Evolutionary conservation across 2,113 vertebrate species (phyloP).

Genomic region (Aptenodytes forsteri): DNA sequence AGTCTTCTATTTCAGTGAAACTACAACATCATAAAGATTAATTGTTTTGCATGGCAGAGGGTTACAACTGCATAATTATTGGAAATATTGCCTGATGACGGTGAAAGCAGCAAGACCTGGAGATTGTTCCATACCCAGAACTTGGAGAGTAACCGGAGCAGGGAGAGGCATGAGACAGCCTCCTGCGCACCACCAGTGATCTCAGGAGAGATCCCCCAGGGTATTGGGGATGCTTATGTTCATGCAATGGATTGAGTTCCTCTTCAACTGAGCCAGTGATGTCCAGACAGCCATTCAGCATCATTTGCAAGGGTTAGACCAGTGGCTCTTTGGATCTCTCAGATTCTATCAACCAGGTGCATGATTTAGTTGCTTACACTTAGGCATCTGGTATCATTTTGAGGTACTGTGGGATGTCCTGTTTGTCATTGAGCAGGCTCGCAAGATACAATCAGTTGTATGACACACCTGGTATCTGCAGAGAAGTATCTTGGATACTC

Average conservation of each 20-base stretch:
- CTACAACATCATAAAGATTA: not conserved
- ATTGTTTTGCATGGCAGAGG: not conserved
- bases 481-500: not conserved
- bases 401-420: not conserved
- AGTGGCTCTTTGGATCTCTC: not conserved
- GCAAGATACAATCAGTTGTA: not conserved
- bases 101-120: not conserved
- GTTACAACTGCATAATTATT: not conserved
- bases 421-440: not conserved
- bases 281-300: not conserved
- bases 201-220: not conserved
- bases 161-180: not conserved
- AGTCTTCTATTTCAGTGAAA: conserved; percentile 13
- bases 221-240: not conserved
- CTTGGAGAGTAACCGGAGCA: fast-evolving
- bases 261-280: not conserved
- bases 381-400: not conserved
- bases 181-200: not conserved
- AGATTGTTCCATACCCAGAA: not conserved
- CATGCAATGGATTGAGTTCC: not conserved
- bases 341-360: fast-evolving
- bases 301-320: not conserved
- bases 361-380: not conserved
- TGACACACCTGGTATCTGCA: not conserved
- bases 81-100: not conserved